phyloP scores from a whole-genome alignment of 2,888 invertebrate species.

The Apoda limacodes region DNA sequence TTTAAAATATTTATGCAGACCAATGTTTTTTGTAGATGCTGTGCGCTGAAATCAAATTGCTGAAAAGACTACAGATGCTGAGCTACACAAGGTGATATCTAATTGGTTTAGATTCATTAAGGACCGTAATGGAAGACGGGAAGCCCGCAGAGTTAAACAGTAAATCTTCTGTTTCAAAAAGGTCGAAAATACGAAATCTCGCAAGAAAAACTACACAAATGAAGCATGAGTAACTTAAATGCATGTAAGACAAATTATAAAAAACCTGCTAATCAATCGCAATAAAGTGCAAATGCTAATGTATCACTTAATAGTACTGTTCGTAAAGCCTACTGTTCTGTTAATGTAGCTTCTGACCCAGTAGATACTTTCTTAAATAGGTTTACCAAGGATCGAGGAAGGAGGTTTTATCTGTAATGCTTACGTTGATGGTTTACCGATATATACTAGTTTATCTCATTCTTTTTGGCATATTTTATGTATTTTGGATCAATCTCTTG shows the following conservation, averaged over 20 bases:
- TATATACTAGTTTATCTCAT: slow-evolving; percentile 9
- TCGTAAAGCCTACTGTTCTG: not conserved
- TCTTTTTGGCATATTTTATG: slow-evolving; percentile 15
- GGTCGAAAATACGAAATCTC: slow-evolving; percentile 1
- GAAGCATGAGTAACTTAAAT: slow-evolving; percentile 2
- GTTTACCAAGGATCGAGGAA: no score
- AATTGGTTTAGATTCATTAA: slow-evolving; percentile 11
- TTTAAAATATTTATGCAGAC: no score
- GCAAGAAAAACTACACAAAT: slow-evolving; percentile 2
- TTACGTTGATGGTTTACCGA: slow-evolving; percentile 11
- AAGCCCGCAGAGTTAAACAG: slow-evolving; percentile 8
- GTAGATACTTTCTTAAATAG: no score
- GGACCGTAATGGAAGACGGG: slow-evolving; percentile 9
- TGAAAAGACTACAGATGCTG: slow-evolving; percentile 8
- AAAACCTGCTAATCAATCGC: slow-evolving; percentile 1
- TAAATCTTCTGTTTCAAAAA: no score
- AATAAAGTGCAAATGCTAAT: not conserved
- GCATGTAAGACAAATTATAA: not conserved
- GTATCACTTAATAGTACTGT: slow-evolving; percentile 1
- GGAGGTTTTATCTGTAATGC: no score
- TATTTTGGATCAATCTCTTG: slow-evolving; percentile 8
- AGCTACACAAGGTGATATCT: slow-evolving; percentile 5
- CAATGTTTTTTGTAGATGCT: slow-evolving; percentile 7
- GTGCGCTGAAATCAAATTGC: slow-evolving; percentile 8
- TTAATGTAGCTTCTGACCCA: slow-evolving; percentile 1